Percentiles rank a stretch among this genome's conserved stretches.
Evolutionary conservation across 1,140 invertebrate genomes (phyloP).

Genomic region (Tenebrio molitor): DNA sequence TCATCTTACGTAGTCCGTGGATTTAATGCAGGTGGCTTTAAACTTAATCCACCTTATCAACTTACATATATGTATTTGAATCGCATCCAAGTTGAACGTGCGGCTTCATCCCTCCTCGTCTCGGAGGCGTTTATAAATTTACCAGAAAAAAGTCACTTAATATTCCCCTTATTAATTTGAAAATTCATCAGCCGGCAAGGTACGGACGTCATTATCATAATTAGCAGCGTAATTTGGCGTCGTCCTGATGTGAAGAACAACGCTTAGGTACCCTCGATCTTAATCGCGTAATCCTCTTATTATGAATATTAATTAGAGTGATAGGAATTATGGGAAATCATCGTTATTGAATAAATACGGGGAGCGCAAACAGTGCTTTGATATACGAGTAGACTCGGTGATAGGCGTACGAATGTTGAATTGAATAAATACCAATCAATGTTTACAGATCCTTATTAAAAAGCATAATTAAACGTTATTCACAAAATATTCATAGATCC

Average conservation of each 20-base stretch:
- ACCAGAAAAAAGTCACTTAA: too few relatives aligned
- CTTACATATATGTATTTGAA: conserved; percentile 50
- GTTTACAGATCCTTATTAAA: conserved; percentile 35
- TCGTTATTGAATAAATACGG: conserved; percentile 33
- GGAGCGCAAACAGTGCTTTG: conserved; percentile 16
- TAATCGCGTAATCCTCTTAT: conserved; percentile 31
- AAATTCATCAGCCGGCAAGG: too few relatives aligned
- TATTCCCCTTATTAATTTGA: too few relatives aligned
- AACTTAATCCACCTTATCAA: conserved; percentile 49
- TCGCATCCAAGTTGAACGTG: conserved; percentile 43
- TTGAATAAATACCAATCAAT: conserved; percentile 11
- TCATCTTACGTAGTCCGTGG: conserved; percentile 55
- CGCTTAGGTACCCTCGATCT: background rate
- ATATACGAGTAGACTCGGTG: background rate
- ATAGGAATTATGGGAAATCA: conserved; percentile 24
- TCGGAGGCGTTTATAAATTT: too few relatives aligned
- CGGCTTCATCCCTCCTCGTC: too few relatives aligned
- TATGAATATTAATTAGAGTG: conserved; percentile 28
- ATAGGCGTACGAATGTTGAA: conserved; percentile 1
- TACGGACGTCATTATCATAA: too few relatives aligned
- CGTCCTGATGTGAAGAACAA: background rate
- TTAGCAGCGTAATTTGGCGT: conserved; percentile 6
- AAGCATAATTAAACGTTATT: conserved; percentile 8
- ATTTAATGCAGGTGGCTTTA: conserved; percentile 57
- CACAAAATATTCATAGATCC: background rate